Evolutionary conservation across 1,140 invertebrate species (phyloP).

Genomic region (Aphelenchoides besseyi): DNA sequence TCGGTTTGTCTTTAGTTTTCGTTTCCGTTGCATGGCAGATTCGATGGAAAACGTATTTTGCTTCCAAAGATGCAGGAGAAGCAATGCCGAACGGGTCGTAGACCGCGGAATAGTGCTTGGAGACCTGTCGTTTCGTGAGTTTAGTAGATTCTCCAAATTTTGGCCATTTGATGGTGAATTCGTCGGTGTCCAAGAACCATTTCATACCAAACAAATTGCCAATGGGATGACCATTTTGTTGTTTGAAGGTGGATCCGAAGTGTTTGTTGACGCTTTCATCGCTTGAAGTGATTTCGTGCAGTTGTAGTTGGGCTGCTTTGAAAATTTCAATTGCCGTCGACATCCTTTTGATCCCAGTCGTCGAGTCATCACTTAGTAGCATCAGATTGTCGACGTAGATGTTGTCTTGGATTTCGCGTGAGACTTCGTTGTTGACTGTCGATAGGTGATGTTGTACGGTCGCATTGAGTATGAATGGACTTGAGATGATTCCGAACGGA

Average conservation of each 20-base stretch:
- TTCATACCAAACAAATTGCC: background rate
- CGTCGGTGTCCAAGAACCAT: background rate
- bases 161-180: background rate
- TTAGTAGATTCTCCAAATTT: background rate
- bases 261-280: background rate
- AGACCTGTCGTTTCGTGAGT: background rate
- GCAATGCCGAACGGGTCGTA: background rate
- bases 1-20: background rate
- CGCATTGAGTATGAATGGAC: background rate
- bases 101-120: background rate
- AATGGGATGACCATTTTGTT: background rate
- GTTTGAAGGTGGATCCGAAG: background rate
- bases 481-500: background rate
- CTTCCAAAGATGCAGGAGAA: slow-evolving; percentile 14
- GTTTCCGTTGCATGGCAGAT: background rate
- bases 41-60: background rate
- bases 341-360: background rate
- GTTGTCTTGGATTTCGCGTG: background rate
- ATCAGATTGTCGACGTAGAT: slow-evolving; percentile 5
- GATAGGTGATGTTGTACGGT: background rate
- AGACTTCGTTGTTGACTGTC: background rate
- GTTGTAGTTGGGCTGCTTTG: background rate
- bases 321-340: background rate
- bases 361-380: background rate
- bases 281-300: background rate